Evolutionary conservation across 2,888 invertebrate genomes (phyloP).

Genomic region (Sacculina carcini): DNA sequence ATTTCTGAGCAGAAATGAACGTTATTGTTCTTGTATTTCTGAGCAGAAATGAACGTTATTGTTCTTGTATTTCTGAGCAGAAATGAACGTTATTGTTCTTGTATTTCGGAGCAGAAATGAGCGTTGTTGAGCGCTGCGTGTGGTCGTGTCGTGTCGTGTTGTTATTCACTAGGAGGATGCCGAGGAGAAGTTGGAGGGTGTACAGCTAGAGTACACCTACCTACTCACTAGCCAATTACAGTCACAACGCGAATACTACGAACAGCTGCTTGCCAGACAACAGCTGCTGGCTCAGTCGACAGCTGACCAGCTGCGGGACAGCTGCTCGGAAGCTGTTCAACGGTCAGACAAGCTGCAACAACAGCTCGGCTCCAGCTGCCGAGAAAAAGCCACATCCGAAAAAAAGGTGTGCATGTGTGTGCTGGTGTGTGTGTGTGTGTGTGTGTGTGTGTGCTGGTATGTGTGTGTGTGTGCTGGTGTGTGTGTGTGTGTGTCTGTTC

Average conservation of each 20-base stretch:
- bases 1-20: too few species aligned
- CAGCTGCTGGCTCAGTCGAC: constrained; percentile 16
- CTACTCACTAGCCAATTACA: constrained; percentile 83
- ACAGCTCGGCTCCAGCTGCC: constrained; percentile 24
- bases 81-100: too few species aligned
- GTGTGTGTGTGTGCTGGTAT: too few species aligned
- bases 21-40: too few species aligned
- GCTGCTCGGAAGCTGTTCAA: constrained; percentile 26
- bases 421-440: too few species aligned
- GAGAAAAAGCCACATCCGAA: constrained; percentile 12
- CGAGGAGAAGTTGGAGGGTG: constrained; percentile 69
- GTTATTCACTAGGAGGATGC: constrained; percentile 18
- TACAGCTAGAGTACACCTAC: constrained; percentile 89
- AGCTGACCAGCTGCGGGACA: constrained; percentile 26
- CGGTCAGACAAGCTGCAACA: constrained; percentile 9
- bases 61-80: too few species aligned
- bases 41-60: too few species aligned
- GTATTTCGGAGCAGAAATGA: too few species aligned
- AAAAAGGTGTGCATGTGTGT: constrained; percentile 13
- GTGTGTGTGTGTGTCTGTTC: too few species aligned
- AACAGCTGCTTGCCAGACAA: constrained; percentile 37
- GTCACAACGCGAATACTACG: constrained; percentile 71
- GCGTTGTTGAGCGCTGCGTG: too few species aligned
- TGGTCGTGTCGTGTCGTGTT: too few species aligned
- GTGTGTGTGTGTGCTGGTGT: too few species aligned